Evolutionary conservation across 1,140 invertebrate species (phyloP).

Genomic region (Hetaerina americana): DNA sequence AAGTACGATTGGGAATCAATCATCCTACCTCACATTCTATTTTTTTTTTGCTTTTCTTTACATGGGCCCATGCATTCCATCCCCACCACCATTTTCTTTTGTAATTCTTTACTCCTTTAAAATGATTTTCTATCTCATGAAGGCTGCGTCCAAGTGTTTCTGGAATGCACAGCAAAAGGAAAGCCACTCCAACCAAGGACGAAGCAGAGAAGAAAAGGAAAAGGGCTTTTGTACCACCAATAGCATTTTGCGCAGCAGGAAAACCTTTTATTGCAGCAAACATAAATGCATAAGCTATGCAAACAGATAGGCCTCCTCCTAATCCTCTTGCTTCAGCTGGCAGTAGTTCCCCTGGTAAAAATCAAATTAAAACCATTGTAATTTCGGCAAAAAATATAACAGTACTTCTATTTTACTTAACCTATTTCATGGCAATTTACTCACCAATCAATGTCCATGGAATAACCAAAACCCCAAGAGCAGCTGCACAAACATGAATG

Average conservation of each 20-base stretch:
- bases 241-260: constrained; percentile 32
- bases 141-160: constrained; percentile 60
- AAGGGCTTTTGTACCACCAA: constrained; percentile 33
- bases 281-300: constrained; percentile 45
- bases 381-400: not conserved
- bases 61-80: not conserved
- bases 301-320: constrained; percentile 39
- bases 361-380: not conserved
- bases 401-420: too few species aligned
- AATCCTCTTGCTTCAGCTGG: constrained; percentile 38
- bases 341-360: constrained; percentile 26
- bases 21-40: too few species aligned
- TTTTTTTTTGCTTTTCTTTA: too few species aligned
- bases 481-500: constrained; percentile 37
- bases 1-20: too few species aligned
- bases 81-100: not conserved
- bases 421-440: not conserved
- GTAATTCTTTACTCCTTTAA: constrained; percentile 11
- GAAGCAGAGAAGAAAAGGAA: constrained; percentile 48
- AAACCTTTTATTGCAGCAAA: constrained; percentile 51
- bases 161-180: constrained; percentile 40
- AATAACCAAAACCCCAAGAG: constrained; percentile 40
- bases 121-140: constrained; percentile 35
- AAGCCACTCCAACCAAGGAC: constrained; percentile 41
- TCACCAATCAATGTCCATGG: constrained; percentile 46